Percentiles rank a stretch among this genome's conserved stretches.
Conservation (phyloP, 2,113 vertebrate species). For the Channa argus region DNA sequence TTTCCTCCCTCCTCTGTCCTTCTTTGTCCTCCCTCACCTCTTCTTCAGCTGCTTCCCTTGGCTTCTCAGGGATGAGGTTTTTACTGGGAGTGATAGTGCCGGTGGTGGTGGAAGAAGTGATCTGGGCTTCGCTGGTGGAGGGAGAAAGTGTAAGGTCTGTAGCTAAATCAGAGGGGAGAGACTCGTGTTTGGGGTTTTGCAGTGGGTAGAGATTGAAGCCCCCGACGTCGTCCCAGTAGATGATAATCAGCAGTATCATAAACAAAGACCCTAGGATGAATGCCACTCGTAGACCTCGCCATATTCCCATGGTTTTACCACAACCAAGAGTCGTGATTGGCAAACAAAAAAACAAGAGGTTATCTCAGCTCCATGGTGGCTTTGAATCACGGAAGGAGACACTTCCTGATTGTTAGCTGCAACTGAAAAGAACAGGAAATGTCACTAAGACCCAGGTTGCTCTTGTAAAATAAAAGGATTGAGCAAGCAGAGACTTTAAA, state of each 20-base stretch:
- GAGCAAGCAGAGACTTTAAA: too few species aligned
- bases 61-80: not conserved
- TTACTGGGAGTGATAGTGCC: not conserved
- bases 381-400: slow-evolving; percentile 35
- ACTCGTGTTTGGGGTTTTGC: slow-evolving; percentile 47
- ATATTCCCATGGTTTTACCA: slow-evolving; percentile 58
- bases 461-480: not conserved
- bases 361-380: slow-evolving; percentile 64
- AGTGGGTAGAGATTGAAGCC: slow-evolving; percentile 64
- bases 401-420: slow-evolving; percentile 50
- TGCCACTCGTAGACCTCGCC: slow-evolving; percentile 63
- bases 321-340: slow-evolving; percentile 23
- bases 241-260: slow-evolving; percentile 74
- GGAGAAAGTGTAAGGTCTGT: not conserved
- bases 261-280: slow-evolving; percentile 74
- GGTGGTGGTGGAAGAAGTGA: not conserved
- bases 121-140: not conserved
- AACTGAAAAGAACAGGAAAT: slow-evolving; percentile 58
- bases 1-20: slow-evolving; percentile 21
- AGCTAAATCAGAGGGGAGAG: not conserved
- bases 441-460: not conserved
- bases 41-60: not conserved
- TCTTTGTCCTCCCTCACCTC: slow-evolving; percentile 10
- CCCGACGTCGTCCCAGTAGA: slow-evolving; percentile 78
- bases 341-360: slow-evolving; percentile 31